Percentiles rank a stretch among this genome's conserved stretches.
Conservation (phyloP, 2,888 invertebrate genomes). For the Spatulosminthurus flaviceps region DNA sequence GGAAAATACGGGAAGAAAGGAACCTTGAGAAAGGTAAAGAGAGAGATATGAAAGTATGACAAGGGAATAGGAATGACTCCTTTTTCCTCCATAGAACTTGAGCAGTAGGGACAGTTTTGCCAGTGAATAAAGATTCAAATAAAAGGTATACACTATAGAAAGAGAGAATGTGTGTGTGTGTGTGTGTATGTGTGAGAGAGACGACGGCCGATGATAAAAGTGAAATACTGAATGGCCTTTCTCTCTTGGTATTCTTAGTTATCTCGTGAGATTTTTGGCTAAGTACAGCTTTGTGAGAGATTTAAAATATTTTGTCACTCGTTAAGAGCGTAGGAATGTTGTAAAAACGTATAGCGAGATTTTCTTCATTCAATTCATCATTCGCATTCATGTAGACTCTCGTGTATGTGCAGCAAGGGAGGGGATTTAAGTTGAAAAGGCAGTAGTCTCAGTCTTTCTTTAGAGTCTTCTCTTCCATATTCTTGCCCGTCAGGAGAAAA, state of each 20-base stretch:
- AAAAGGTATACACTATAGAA: too few relatives aligned
- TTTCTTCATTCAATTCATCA: constrained; percentile 45
- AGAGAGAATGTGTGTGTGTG: too few relatives aligned
- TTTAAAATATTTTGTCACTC: constrained; percentile 51
- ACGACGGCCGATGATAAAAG: constrained; percentile 22
- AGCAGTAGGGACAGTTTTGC: too few relatives aligned
- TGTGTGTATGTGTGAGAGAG: not conserved
- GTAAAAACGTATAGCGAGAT: constrained; percentile 37
- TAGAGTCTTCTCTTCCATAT: not conserved
- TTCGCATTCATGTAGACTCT: constrained; percentile 25
- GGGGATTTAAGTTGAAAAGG: constrained; percentile 35
- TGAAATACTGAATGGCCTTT: constrained; percentile 32
- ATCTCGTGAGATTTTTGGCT: constrained; percentile 42
- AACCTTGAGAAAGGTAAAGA: not conserved
- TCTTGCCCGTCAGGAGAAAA: too few relatives aligned
- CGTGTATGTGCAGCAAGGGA: not conserved
- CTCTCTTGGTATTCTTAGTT: constrained; percentile 33
- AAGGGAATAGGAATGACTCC: not conserved
- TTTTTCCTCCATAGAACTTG: too few relatives aligned
- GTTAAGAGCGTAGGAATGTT: constrained; percentile 40
- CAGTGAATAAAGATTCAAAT: constrained; percentile 14
- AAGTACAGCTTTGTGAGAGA: constrained; percentile 47
- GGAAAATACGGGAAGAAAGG: not conserved
- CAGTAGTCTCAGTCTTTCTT: not conserved
- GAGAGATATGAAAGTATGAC: constrained; percentile 26